phyloP scores from a whole-genome alignment of 2,797 vertebrate genomes.

The Neosilurus mollespiculum region DNA sequence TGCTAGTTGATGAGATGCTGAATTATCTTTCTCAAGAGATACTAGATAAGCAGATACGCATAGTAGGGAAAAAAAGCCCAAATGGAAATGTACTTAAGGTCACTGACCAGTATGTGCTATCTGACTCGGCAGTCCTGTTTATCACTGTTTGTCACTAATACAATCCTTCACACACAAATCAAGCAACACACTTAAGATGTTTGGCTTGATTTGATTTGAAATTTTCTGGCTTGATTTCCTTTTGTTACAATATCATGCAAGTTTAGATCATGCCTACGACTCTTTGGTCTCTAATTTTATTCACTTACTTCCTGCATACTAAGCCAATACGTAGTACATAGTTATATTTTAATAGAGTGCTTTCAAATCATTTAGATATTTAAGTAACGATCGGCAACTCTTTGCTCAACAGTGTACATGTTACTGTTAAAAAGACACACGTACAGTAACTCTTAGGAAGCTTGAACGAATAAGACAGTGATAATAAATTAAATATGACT shows the following conservation, averaged over 20 bases:
- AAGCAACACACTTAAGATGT: neutral
- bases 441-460: neutral
- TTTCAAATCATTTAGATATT: neutral
- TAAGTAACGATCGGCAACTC: neutral
- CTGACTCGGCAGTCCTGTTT: neutral
- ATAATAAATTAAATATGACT: neutral
- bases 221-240: conserved; percentile 14
- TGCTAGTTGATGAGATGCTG: neutral
- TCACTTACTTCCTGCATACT: neutral
- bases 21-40: conserved; percentile 26
- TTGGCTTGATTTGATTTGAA: neutral
- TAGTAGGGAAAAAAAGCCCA: conserved; percentile 12
- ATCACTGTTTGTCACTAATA: too few species aligned
- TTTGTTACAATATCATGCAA: neutral
- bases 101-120: neutral
- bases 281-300: neutral
- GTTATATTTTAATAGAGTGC: neutral
- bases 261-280: neutral
- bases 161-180: neutral
- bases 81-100: neutral
- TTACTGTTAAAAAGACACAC: neutral
- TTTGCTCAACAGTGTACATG: neutral
- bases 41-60: neutral
- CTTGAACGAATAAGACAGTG: neutral
- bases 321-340: neutral